Base-by-base conservation (phyloP, 2,113 vertebrate species). In the Bufo gargarizans region DNA sequence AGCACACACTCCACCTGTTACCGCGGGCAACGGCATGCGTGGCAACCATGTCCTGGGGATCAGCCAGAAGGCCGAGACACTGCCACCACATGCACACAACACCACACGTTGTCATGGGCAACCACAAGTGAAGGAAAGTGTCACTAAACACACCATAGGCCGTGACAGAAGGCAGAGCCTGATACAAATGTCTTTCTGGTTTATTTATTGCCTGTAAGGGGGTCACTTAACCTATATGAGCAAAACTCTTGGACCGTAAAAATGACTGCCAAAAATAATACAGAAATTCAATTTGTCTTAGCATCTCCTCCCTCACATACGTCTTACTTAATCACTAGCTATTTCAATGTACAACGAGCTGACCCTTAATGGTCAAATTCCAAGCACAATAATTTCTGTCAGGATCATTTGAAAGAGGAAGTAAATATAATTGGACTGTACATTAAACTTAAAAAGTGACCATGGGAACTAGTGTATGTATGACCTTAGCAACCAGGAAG, bases 201-300 rank as follows among this genome's bases (percentile, higher is more conserved):
- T 82, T 82, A 61, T 45, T 80, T 61, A 63, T 63, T 12, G 3
- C 14, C 17, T 63, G 22, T 43, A 61, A 82, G n/a, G n/a, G 17
- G 3, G 0, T 76, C 43, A 45, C 22, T 74, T 74, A 74, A 43
- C 16, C 58, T 74, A 78, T 65, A 79, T 49, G 4, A 55, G 77
- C 74, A 86, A 33, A 63, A 77, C 65, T 86, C 74, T 20, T 78
- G 85, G 74, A 86, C 17, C 17, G 6, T 86, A 45, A 86, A 86
- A 77, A 80, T 53, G 22, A 43, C 76, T 65, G 71, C 85, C 61
- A 86, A 79, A 67, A 86, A 86, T 86, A 86, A 86, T 53, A 69
- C 45, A 79, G 50, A 55, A 53, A 78, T 86, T 49, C n/a, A 78
- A 78, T 79, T 43, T 53, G 47, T 65, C 85, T 55, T 78, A 8